Evolutionary conservation across 2,888 invertebrate species (phyloP).

Genomic region (Lysandra coridon): DNA sequence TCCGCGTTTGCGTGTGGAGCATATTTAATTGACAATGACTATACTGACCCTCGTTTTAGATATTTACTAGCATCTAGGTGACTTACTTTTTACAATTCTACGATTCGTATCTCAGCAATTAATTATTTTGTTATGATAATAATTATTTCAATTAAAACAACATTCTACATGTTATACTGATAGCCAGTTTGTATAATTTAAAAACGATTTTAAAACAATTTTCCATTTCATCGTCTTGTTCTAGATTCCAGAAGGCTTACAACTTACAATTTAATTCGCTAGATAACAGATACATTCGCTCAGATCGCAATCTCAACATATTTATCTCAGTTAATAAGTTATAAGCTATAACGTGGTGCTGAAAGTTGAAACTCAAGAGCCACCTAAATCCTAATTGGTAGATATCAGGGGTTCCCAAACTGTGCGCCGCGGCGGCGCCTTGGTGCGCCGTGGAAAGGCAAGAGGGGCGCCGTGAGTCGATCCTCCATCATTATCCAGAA

Average conservation of each 20-base stretch:
- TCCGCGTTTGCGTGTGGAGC: conserved; percentile 45
- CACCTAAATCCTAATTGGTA: too few relatives aligned
- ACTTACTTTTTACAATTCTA: neutral
- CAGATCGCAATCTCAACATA: too few relatives aligned
- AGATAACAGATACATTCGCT: too few relatives aligned
- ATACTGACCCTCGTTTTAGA: neutral
- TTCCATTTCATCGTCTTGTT: neutral
- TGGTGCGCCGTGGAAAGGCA: too few relatives aligned
- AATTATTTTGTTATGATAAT: neutral
- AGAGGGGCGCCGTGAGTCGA: too few relatives aligned
- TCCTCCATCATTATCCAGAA: too few relatives aligned
- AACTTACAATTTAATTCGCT: too few relatives aligned
- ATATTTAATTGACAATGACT: conserved; percentile 49
- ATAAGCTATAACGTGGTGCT: too few relatives aligned
- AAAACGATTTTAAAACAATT: conserved; percentile 1
- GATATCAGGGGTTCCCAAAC: too few relatives aligned
- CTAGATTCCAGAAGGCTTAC: neutral
- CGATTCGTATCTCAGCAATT: neutral
- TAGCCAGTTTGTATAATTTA: neutral
- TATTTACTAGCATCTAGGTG: neutral
- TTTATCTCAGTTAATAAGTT: too few relatives aligned
- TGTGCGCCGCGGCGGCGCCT: too few relatives aligned
- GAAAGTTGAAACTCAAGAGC: too few relatives aligned
- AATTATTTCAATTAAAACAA: neutral
- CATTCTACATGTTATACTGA: neutral